Percentiles rank a stretch among this genome's conserved stretches.
phyloP scores from a whole-genome alignment of 2,113 vertebrate species.

The Meleagris gallopavo region DNA sequence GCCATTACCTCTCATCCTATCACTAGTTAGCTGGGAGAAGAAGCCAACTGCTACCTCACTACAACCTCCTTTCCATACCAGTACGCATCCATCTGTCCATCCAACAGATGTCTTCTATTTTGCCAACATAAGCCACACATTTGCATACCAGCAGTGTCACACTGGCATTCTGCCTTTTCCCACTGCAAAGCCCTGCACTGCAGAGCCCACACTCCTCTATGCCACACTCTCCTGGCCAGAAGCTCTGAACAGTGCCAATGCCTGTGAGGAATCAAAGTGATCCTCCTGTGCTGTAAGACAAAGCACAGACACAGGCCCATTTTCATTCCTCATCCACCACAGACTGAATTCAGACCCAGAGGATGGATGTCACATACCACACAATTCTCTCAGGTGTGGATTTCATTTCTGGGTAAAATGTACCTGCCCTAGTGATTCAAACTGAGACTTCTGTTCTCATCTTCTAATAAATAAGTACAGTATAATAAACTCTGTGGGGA shows the following conservation, averaged over 20 bases:
- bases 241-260: too few species aligned
- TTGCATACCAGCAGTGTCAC: accelerated
- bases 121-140: neutral
- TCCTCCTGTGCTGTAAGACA: neutral
- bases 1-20: too few species aligned
- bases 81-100: neutral
- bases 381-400: neutral
- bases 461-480: neutral
- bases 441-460: neutral
- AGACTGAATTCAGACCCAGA: neutral
- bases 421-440: neutral
- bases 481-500: neutral
- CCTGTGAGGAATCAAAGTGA: neutral
- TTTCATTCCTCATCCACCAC: neutral
- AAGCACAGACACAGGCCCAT: neutral
- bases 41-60: too few species aligned
- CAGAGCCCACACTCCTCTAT: neutral
- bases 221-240: neutral
- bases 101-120: neutral
- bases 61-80: too few species aligned
- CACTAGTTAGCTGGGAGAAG: too few species aligned
- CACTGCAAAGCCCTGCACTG: accelerated
- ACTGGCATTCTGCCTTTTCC: neutral
- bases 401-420: neutral
- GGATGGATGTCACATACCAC: neutral